phyloP scores from a whole-genome alignment of 2,797 vertebrate genomes.

The Cirrhinus mrigala region DNA sequence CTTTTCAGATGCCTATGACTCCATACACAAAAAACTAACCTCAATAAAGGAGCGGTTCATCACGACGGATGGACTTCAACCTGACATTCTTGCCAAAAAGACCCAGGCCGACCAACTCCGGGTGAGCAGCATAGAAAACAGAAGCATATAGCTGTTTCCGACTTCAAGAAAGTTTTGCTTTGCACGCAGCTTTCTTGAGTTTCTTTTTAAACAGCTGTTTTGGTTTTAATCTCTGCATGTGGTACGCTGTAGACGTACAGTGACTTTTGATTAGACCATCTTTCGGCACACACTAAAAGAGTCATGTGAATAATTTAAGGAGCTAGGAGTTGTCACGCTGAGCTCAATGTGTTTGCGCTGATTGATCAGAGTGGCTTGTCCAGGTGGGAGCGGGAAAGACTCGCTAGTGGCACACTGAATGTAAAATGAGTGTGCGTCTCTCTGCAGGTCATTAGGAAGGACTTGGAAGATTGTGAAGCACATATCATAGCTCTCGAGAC shows the following conservation, averaged over 20 bases:
- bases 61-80: conserved; percentile 75
- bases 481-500: conserved; percentile 82
- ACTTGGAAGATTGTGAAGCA: conserved; percentile 81
- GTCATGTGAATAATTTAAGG: conserved; percentile 38
- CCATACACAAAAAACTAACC: conserved; percentile 76
- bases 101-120: conserved; percentile 84
- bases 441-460: conserved; percentile 84
- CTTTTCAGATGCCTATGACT: conserved; percentile 78
- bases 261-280: conserved; percentile 33
- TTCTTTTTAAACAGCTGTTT: conserved; percentile 30
- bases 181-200: conserved; percentile 1
- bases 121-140: conserved; percentile 71
- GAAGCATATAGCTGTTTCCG: neutral
- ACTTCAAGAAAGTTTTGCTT: neutral
- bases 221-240: conserved; percentile 37
- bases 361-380: conserved; percentile 31
- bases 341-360: conserved; percentile 26
- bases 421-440: conserved; percentile 19
- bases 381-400: conserved; percentile 29
- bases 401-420: conserved; percentile 4
- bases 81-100: conserved; percentile 88
- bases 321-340: conserved; percentile 39
- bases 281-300: conserved; percentile 22
- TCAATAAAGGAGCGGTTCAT: conserved; percentile 75
- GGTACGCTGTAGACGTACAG: conserved; percentile 23